Conservation (phyloP, 2,113 vertebrate genomes). For the Otus sunia region DNA sequence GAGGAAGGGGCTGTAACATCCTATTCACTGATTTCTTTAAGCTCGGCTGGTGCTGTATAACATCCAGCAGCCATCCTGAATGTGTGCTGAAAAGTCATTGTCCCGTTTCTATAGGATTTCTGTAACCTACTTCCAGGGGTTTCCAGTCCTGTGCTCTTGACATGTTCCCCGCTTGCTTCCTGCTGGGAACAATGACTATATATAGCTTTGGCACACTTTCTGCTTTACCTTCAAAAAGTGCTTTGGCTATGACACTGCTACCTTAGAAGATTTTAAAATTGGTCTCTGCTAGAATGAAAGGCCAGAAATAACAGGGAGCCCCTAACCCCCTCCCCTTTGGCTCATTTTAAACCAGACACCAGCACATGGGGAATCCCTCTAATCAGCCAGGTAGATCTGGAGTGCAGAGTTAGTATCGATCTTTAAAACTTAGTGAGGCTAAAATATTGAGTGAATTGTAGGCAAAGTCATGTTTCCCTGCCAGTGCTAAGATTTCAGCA, state of each 20-base stretch:
- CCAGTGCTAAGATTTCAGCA: neutral
- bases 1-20: neutral
- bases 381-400: neutral
- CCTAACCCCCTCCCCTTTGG: neutral
- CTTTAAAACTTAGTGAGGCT: neutral
- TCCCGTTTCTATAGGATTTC: conserved; percentile 16
- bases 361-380: neutral
- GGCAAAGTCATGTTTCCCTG: neutral
- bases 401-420: neutral
- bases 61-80: neutral
- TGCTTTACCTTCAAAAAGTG: conserved; percentile 2
- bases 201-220: conserved; percentile 28
- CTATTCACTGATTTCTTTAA: neutral
- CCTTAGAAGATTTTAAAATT: neutral
- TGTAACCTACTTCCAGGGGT: conserved; percentile 31
- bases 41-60: neutral
- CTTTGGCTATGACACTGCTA: neutral
- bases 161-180: neutral
- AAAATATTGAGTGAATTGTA: neutral
- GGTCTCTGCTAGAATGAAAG: neutral
- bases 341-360: neutral
- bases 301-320: neutral
- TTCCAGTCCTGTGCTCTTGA: conserved; percentile 36
- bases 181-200: neutral
- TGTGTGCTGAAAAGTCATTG: neutral